Base-by-base conservation (phyloP, 2,113 vertebrate species). In the Phrynosoma blainvillii region DNA sequence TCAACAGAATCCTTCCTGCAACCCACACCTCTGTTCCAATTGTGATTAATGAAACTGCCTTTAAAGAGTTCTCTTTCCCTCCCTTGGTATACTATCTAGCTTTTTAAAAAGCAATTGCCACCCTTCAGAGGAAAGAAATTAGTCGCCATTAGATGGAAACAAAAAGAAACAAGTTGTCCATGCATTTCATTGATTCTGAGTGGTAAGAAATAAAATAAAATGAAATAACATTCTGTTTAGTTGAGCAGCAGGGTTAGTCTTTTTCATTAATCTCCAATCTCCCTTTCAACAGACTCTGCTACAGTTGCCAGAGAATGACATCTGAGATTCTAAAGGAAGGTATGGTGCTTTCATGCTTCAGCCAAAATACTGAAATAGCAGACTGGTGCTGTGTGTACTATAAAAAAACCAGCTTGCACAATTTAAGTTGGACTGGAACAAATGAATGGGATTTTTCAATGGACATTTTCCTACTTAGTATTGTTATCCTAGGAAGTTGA, bases 281-380 rank as follows among this genome's bases (percentile, higher is more conserved):
- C 65, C 90, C 36, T 91, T 91, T 93, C 81, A 93, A 90, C 92
- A 93, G 85, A 82, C 90, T 82, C 82, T 91, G 70, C 42, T 94
- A 93, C 66, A 93, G 89, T 87, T 65, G 84, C 89, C 75, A 83
- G 78, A 18, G 18, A 91, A 91, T 79, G 68, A n/a, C 70, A 86
- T 89, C 54, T 54, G 71, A 87, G 65, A 71, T 82, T 92, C 85
- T 85, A 85, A 91, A 82, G 68, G 88, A 92, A 91, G 25, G 68
- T 91, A 91, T 66, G 0, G 0, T 36, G 73, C 90, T 94, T 91
- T 87, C 84, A 89, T 30, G 54, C 78, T 70, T 77, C 62, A 88
- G 84, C 81, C 76, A 82, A 36, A 62, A 65, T 40, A 40, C 11
- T 79, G 52, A 79, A 54, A 56, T 66, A 81, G 78, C 76, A 88